Conservation (phyloP, 2,888 invertebrate species). For the Oconnorella tubifera region DNA sequence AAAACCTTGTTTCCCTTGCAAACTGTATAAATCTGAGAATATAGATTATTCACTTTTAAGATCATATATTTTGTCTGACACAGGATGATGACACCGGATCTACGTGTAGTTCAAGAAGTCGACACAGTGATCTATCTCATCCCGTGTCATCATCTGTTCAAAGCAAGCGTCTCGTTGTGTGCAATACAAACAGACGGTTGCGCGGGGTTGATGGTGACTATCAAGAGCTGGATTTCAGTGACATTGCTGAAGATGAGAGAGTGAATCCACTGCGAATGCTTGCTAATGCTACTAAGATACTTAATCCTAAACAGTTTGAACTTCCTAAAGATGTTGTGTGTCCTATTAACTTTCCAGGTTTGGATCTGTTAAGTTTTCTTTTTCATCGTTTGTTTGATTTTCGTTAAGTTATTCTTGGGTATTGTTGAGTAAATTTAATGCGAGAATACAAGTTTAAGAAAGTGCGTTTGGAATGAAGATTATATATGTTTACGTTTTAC, state of each 20-base stretch:
- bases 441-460: no score
- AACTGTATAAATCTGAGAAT: no score
- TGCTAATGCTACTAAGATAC: constrained; percentile 74
- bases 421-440: no score
- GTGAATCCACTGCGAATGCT: constrained; percentile 59
- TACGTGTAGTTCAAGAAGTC: constrained; percentile 37
- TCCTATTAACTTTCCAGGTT: constrained; percentile 54
- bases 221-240: constrained; percentile 14
- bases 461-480: no score
- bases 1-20: no score
- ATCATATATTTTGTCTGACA: no score
- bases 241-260: constrained; percentile 16
- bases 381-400: no score
- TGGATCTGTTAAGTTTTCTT: constrained; percentile 8
- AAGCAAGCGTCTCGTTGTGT: constrained; percentile 6
- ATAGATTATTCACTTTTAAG: no score
- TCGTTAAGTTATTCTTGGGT: no score
- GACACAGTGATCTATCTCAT: constrained; percentile 26
- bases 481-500: no score
- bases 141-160: not conserved
- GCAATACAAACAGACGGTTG: not conserved
- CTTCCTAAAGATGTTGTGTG: constrained; percentile 72
- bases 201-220: constrained; percentile 9
- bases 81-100: constrained; percentile 50
- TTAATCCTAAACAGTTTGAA: constrained; percentile 87